Base-by-base conservation (phyloP, 2,888 invertebrate genomes). In the Zeuzera pyrina region DNA sequence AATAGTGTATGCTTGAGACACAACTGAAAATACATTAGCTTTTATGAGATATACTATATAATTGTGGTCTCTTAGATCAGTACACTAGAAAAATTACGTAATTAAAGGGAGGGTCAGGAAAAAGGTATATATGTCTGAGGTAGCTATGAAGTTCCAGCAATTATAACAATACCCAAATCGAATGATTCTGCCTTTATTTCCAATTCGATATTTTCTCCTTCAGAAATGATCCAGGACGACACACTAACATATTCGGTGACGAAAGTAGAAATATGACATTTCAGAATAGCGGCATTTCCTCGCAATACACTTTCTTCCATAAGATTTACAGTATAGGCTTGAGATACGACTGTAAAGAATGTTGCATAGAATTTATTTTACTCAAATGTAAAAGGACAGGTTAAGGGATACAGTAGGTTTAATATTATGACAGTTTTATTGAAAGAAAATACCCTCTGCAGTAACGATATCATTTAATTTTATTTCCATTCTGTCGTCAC, bases 251-350 rank as follows among this genome's bases (percentile, higher is more conserved):
- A 94, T 85, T 95, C 95, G 59, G 93, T 92, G 52, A 94, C 94
- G 81, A 94, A 95, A 72, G 93, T 93, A 52, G 95, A 94, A 73
- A 95, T 94, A 84, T 94, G 93, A 85, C 95, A 95, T 88, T 94
- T 94, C 61, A 95, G 86, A 72, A 94, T 91, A 52, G 91, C 94
- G 49, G 94, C 91, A 77, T 95, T 95, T 59, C 94, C 94, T 61
- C 91, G 89, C 57, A 95, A 87, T 42, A 95, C 93, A 77, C 94
- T 93, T 76, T 95, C 94, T 72, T 94, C 94, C 91, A 94, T 91
- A 57, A 94, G 89, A 85, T 94, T 94, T 52, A 94, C 91, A 53
- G 90, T 91, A 83, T 94, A 95, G 46, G 88, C 88, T 87, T 95
- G 95, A 56, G 92, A 89, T 52, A 95, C 94, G 78, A 95, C 95